These are phyloP conservation scores for Takifugu bimaculatus DNA, from an alignment of 2,113 vertebrate species.

Conservation along the genomic window DNA sequence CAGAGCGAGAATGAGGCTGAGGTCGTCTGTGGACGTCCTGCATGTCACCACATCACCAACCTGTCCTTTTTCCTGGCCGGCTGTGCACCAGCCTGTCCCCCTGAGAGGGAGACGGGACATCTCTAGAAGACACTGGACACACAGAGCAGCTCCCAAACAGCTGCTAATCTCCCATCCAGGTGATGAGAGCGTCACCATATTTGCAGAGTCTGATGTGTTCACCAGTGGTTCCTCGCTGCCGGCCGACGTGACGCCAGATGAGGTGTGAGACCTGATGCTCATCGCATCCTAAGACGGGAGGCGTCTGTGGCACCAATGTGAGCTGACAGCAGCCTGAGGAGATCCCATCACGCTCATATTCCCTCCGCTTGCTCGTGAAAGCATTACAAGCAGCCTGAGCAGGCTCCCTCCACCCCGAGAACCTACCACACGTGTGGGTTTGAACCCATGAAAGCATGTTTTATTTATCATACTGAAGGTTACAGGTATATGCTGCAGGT, in stretches of 20 bases:
- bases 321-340: not conserved
- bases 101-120: too few relatives aligned
- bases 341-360: not conserved
- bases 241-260: not conserved
- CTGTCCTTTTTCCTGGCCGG: too few relatives aligned
- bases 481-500: too few relatives aligned
- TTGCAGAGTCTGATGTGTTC: not conserved
- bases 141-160: not conserved
- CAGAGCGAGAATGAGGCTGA: not conserved
- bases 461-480: too few relatives aligned
- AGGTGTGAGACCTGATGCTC: not conserved
- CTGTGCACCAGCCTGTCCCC: too few relatives aligned
- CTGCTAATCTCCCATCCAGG: constrained; percentile 20
- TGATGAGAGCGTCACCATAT: constrained; percentile 16
- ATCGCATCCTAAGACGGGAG: not conserved
- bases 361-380: not conserved
- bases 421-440: too few relatives aligned
- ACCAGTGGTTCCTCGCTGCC: not conserved
- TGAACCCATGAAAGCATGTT: too few relatives aligned
- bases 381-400: not conserved
- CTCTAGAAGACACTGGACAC: too few relatives aligned
- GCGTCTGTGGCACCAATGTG: not conserved
- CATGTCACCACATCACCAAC: constrained; percentile 4
- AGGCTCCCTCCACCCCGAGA: too few relatives aligned
- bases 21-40: not conserved